Percentiles rank a stretch among this genome's conserved stretches.
phyloP scores from a whole-genome alignment of 2,888 invertebrate species.

The Minunthozetes semirufus region DNA sequence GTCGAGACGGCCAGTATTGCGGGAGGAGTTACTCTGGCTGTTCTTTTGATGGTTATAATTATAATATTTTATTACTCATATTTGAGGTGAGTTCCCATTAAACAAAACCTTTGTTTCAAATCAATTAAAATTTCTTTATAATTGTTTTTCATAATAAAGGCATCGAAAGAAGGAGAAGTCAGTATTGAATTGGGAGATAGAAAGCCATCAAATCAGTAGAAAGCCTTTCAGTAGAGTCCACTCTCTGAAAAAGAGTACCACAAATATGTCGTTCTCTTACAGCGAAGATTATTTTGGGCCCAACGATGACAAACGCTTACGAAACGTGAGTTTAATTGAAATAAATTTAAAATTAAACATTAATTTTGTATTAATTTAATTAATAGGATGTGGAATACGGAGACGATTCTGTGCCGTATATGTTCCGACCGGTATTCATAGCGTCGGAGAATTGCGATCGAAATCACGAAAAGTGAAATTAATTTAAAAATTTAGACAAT shows the following conservation, averaged over 20 bases:
- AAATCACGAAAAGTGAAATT: constrained; percentile 13
- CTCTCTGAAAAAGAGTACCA: background rate
- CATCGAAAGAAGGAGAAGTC: constrained; percentile 2
- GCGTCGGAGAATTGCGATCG: constrained; percentile 5
- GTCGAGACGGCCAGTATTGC: constrained; percentile 81
- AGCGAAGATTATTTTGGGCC: background rate
- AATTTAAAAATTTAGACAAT: background rate
- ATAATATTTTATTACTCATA: constrained; percentile 42
- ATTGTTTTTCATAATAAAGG: background rate
- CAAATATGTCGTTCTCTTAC: background rate
- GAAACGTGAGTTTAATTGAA: background rate
- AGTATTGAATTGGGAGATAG: background rate
- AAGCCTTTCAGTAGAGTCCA: constrained; percentile 9
- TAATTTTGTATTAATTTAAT: background rate
- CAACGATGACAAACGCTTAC: background rate
- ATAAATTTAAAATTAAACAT: background rate
- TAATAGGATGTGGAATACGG: constrained; percentile 15
- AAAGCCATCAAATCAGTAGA: background rate
- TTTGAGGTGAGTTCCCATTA: constrained; percentile 38
- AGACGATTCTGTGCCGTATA: constrained; percentile 1
- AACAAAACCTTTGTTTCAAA: background rate
- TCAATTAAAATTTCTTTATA: background rate
- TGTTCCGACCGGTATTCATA: background rate
- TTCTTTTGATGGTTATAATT: constrained; percentile 49
- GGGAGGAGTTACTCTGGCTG: constrained; percentile 66